Base-by-base conservation (phyloP, 1,140 invertebrate species). In the Drosophila willistoni region DNA sequence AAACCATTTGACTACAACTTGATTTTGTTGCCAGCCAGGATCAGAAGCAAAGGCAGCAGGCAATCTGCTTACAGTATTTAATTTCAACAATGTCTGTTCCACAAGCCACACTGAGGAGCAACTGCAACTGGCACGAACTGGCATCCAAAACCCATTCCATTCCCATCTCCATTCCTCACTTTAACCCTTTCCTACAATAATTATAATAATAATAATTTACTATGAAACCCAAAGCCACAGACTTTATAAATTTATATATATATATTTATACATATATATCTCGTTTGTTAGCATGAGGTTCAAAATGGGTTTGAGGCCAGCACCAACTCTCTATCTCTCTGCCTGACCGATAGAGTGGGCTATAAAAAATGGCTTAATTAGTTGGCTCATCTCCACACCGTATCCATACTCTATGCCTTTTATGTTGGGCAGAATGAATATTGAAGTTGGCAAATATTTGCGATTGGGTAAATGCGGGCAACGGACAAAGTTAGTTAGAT, bases 191-290 rank as follows among this genome's bases (percentile, higher is more conserved):
- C 70, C 44, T 67, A 57, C 64, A 73, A 73, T 82, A 72, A 86
- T 86, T 86, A 86, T 89, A 79, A 76, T 79, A 77, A 87, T 77
- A 83, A 89, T 87, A 89, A 87, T 87, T 87, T 80, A 87, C 76
- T 84, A 77, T 69, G 59, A 71, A 72, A 70, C 81, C 64, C 25
- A 83, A 86, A 89, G 69, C 84, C 83, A 77, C 76, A 87, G 63
- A 62, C 77, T 77, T 61, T 42, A 64, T 61, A 51, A 22, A 51
- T 44, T 10, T 22, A 51, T 51, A 19, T 19, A 10, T 19, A 19
- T 19, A 19, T 19, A 19, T 19, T 1, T 19, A 19, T 47, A 19
- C 19, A 19, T 19, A 4, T 22, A 22, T 51, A 19, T 51, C 4
- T 47, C 44, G 44, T 47, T 47, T 51, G 44, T 51, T 17, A 17